A percentile compares a stretch with the other conserved stretches of the same genome.
phyloP scores from a whole-genome alignment of 2,888 invertebrate species.

The Drosophila kambysellisi region DNA sequence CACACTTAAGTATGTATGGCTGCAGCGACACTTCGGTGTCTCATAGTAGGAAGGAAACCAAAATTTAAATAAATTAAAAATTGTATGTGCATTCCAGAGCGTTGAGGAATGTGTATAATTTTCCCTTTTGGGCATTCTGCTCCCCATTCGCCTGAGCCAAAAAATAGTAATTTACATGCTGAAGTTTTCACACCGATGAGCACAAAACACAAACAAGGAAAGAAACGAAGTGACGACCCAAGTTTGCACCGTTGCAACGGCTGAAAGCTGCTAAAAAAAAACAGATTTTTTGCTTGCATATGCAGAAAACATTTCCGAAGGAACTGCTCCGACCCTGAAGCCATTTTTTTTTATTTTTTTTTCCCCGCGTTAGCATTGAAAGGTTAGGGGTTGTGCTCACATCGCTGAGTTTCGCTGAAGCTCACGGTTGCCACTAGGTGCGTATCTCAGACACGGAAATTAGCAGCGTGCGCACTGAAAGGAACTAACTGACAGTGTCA shows the following conservation, averaged over 20 bases:
- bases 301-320: conserved; percentile 51
- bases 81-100: conserved; percentile 36
- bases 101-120: conserved; percentile 13
- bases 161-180: conserved; percentile 75
- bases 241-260: conserved; percentile 39
- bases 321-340: conserved; percentile 5
- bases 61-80: conserved; percentile 54
- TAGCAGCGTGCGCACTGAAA: conserved; percentile 44
- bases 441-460: conserved; percentile 40
- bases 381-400: conserved; percentile 38
- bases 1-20: conserved; percentile 2
- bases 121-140: conserved; percentile 12
- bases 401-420: conserved; percentile 46
- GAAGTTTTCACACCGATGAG: conserved; percentile 69
- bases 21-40: not conserved
- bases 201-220: conserved; percentile 57
- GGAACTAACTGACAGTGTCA: conserved; percentile 25
- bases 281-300: conserved; percentile 66
- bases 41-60: conserved; percentile 3
- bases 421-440: conserved; percentile 9
- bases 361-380: conserved; percentile 10
- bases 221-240: conserved; percentile 22
- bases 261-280: conserved; percentile 22
- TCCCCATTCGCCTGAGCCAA: conserved; percentile 36
- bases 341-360: conserved; percentile 22